phyloP scores from a whole-genome alignment of 1,140 invertebrate species.

The Drosophila ercepeae region DNA sequence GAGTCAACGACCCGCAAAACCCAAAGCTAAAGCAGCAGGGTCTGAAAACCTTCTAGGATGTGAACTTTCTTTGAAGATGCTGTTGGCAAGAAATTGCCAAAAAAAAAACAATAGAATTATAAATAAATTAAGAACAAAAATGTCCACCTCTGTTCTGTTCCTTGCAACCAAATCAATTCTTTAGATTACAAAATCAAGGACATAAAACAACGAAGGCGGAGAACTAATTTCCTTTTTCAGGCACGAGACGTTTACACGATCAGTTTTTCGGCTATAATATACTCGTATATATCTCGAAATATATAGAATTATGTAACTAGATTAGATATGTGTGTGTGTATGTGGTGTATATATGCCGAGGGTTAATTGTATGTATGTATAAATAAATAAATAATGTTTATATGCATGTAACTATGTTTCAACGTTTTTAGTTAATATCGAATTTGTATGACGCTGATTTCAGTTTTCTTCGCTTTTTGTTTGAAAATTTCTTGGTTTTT shows the following conservation, averaged over 20 bases:
- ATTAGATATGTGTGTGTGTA: slow-evolving; percentile 32
- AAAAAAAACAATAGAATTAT: not conserved
- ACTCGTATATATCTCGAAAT: slow-evolving; percentile 6
- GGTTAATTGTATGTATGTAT: slow-evolving; percentile 53
- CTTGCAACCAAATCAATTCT: not conserved
- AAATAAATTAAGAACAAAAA: not conserved
- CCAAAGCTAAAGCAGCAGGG: slow-evolving; percentile 9
- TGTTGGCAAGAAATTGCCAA: not conserved
- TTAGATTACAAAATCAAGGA: not conserved
- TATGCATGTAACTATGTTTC: slow-evolving; percentile 43
- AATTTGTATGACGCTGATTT: slow-evolving; percentile 6
- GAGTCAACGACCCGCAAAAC: slow-evolving; percentile 25
- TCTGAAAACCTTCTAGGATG: slow-evolving; percentile 6
- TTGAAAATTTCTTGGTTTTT: slow-evolving; percentile 25
- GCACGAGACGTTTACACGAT: slow-evolving; percentile 17
- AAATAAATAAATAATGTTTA: slow-evolving; percentile 43
- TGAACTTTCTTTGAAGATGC: not conserved
- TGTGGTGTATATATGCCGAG: slow-evolving; percentile 33
- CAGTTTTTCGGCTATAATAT: slow-evolving; percentile 7
- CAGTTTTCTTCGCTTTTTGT: slow-evolving; percentile 20
- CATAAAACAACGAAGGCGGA: not conserved
- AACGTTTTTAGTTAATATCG: slow-evolving; percentile 56
- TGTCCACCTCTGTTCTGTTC: not conserved
- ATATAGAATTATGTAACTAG: slow-evolving; percentile 10
- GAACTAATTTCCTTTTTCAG: slow-evolving; percentile 8